Percentiles rank a stretch among this genome's conserved stretches.
These are phyloP conservation scores for Dromaius novaehollandiae DNA, from an alignment of 2,113 vertebrate genomes.

Conservation along the genomic window DNA sequence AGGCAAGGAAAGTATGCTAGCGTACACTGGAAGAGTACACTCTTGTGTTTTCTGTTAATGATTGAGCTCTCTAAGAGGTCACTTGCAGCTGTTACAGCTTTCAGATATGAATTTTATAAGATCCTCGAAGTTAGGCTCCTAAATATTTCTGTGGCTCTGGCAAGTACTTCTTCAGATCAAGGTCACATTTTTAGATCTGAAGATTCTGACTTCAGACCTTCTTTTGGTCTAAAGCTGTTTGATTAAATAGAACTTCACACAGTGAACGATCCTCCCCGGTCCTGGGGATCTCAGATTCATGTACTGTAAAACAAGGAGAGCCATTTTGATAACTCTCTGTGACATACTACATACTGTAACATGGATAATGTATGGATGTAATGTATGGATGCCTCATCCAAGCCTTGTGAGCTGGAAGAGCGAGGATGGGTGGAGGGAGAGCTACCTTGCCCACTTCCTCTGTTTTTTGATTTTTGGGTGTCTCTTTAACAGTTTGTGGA, in stretches of 20 bases:
- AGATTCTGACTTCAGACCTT: background rate
- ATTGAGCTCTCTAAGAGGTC: background rate
- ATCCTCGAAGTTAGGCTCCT: background rate
- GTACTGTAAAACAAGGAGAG: background rate
- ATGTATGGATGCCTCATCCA: background rate
- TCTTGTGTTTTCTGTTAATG: background rate
- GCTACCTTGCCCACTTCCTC: background rate
- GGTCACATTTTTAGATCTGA: background rate
- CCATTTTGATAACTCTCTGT: background rate
- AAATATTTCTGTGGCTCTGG: background rate
- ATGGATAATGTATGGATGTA: background rate
- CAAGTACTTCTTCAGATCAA: background rate
- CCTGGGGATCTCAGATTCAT: background rate
- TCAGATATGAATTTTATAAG: background rate
- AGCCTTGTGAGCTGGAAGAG: background rate
- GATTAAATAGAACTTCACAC: background rate
- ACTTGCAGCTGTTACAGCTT: slow-evolving; percentile 1
- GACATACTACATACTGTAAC: background rate
- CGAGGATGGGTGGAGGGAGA: background rate
- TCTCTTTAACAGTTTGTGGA: background rate
- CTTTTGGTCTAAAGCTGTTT: background rate
- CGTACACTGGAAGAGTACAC: background rate
- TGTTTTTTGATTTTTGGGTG: background rate
- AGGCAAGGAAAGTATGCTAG: background rate
- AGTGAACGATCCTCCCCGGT: background rate